A percentile compares a stretch with the other conserved stretches of the same genome.
Conservation (phyloP, 1,140 invertebrate genomes). For the Elymnias hypermnestra region DNA sequence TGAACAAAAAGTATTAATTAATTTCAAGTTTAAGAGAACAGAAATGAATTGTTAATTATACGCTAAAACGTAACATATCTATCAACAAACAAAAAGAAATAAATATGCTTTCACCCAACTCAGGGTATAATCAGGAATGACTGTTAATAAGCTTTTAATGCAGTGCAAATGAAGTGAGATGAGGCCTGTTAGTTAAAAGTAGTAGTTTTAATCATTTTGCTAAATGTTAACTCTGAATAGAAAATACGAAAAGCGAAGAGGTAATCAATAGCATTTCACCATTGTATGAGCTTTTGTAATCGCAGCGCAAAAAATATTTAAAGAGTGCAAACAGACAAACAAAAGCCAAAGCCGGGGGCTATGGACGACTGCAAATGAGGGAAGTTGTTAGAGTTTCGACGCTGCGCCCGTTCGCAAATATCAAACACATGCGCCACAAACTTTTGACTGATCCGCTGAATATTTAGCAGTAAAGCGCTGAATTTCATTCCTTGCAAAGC, state of each 20-base stretch:
- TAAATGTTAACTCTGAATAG: neutral
- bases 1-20: no score
- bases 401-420: conserved; percentile 14
- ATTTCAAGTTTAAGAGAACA: no score
- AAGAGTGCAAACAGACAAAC: conserved; percentile 11
- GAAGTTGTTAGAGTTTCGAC: conserved; percentile 16
- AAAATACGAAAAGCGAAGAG: neutral
- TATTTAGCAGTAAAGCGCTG: neutral
- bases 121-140: no score
- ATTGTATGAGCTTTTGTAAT: neutral
- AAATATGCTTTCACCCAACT: no score
- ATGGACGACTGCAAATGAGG: conserved; percentile 20
- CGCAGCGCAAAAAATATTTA: conserved; percentile 12
- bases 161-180: no score
- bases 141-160: no score
- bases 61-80: no score
- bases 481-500: neutral
- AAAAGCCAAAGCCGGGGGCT: conserved; percentile 11
- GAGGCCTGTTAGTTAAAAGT: no score
- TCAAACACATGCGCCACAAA: conserved; percentile 9
- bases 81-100: no score
- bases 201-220: no score
- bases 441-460: conserved; percentile 11
- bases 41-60: no score
- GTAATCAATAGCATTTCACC: neutral